These are phyloP conservation scores for Aspidiotus destructor DNA, from an alignment of 2,888 invertebrate species.

Conservation along the genomic window DNA sequence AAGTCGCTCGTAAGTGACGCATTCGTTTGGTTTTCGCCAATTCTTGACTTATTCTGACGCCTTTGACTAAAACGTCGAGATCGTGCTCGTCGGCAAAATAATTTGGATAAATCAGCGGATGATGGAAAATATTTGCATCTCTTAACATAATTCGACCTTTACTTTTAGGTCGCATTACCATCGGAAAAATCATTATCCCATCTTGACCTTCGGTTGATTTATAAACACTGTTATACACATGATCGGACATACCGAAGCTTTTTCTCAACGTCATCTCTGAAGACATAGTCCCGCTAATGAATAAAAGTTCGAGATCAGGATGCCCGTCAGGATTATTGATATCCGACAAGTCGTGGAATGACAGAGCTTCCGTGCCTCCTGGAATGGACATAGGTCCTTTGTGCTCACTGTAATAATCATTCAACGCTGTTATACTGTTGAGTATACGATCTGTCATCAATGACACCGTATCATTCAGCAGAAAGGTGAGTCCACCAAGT, in stretches of 20 bases:
- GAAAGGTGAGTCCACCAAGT: conserved; percentile 54
- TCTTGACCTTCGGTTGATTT: conserved; percentile 44
- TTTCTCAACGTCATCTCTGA: conserved; percentile 46
- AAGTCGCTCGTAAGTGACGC: conserved; percentile 48
- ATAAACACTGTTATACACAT: conserved; percentile 43
- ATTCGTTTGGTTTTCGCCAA: conserved; percentile 53
- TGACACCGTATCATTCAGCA: conserved; percentile 44
- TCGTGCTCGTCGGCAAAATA: conserved; percentile 55
- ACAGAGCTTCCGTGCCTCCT: conserved; percentile 58
- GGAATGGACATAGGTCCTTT: conserved; percentile 53
- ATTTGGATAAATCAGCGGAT: conserved; percentile 58
- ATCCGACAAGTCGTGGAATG: conserved; percentile 54
- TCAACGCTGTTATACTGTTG: conserved; percentile 40
- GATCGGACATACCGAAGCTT: conserved; percentile 48
- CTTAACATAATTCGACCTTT: conserved; percentile 57
- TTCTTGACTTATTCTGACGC: conserved; percentile 50
- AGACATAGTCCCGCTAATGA: conserved; percentile 49
- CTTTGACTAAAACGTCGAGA: conserved; percentile 51
- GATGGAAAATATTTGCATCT: conserved; percentile 53
- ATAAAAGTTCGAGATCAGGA: conserved; percentile 57
- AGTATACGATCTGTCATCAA: conserved; percentile 41
- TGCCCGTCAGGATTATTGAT: conserved; percentile 49
- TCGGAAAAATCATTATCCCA: conserved; percentile 52
- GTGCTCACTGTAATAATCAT: conserved; percentile 49
- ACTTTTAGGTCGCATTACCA: conserved; percentile 58